Evolutionary conservation across 1,140 invertebrate species (phyloP), one percentile per base, ranked within the genome.

Genomic region (Drosophila subobscura): DNA sequence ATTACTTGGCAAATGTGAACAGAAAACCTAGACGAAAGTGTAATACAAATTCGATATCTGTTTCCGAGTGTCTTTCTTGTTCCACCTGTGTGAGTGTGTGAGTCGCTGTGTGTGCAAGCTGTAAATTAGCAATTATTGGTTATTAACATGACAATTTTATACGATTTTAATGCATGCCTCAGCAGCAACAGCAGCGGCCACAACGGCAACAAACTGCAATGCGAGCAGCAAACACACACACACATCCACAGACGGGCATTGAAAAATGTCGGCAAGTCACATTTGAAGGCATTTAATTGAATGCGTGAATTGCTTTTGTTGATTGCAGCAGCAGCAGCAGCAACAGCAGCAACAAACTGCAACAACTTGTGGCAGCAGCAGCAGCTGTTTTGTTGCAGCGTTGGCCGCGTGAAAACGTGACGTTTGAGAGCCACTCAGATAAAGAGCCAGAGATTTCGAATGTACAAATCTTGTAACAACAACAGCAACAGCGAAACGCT

Each of bases 111-210:
- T 66, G 51, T 68, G 65, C 75, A 74, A 76, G 83, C 88, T 86
- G 83, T 90, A 88, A 90, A 90, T 90, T 90, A 83, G 81, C 86
- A 81, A 90, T 90, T 90, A 90, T 90, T 86, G 81, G 81, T 77
- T 76, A 90, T 88, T 86, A 90, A 90, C 86, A 90, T 90, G 86
- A 90, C 86, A 90, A 90, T 88, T 90, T 90, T 83, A 90, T 90
- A 86, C 67, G 75, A 85, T 79, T 89, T 89, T 89, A 83, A 86
- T 74, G 84, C 76, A 88, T 88, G 80, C 77, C 81, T 64, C 66
- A 51, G 54, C 71, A 46, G 64, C 74, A 67, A 53, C 66, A 60
- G 47, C 57, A 61, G 42, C 60, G 47, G 10, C 64, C 41, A 41
- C 53, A 42, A 22, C 51, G 46, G 5, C 61, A 51, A 14, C 51